Evolutionary conservation across 2,888 invertebrate genomes (phyloP), one percentile per base, ranked within the genome.

Genomic region (Bruchidius siliquastri): DNA sequence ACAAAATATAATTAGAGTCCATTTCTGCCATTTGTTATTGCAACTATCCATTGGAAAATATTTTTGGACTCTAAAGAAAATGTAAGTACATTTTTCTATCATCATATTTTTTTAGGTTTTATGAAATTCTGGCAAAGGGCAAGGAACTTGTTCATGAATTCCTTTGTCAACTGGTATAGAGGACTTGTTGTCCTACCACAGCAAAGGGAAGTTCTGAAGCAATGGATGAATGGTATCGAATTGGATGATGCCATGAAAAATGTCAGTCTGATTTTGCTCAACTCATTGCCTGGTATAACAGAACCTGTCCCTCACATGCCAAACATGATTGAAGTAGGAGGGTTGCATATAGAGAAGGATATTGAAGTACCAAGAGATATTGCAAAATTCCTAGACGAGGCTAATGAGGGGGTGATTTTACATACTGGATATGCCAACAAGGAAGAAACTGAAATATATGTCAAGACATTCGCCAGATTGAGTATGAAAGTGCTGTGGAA

Each of bases 401-500:
- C 69, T 20, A 21, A 69, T 20, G 69, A 69, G 69, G 69, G 69
- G 1, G 82, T 69, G 0, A 69, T 69, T 69, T 69, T 49, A 13
- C 49, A 49, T 49, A 49, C 49, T 49, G 49, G 10, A 13, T 49
- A 49, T 18, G 49, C 49, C 8, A 49, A 49, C 49, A 49, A 18
- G 18, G 49, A 49, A 13, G 49, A 49, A 49, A 18, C 49, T 18
- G 49, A 49, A 13, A 49, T 13, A 49, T 49, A 13, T 13, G 49
- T 49, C 13, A 49, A 49, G 18, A 49, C 49, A 1, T 49, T 49
- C 13, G 49, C 49, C 18, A 49, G 49, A 49, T 49, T 49, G 49
- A 49, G 13, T 1, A 49, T 49, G 49, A 49, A 88, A 2, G 88
- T 92, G 0, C 80, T 93, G 22, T 92, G 91, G 92, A 92, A 92